Evolutionary conservation across 2,888 invertebrate species (phyloP).

Genomic region (Lepeophtheirus nordmannii): DNA sequence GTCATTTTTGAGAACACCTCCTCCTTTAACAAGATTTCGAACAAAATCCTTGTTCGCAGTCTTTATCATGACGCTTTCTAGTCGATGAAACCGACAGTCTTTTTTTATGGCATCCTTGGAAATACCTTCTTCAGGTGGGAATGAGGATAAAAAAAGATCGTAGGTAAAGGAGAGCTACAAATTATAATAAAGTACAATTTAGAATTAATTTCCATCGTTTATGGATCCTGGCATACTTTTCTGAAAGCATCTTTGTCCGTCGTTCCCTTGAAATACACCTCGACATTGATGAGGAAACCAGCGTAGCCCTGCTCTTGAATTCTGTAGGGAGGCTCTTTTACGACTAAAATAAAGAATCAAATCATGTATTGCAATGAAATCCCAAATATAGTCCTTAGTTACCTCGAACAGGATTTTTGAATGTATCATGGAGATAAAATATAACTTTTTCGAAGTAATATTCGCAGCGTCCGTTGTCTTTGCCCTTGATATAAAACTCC

Average conservation of each 20-base stretch:
- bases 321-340: conserved; percentile 3
- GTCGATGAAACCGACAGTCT: neutral
- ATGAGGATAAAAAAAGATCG: neutral
- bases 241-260: conserved; percentile 1
- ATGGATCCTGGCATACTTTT: neutral
- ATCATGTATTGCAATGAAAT: no score
- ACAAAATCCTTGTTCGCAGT: neutral
- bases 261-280: conserved; percentile 20
- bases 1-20: neutral
- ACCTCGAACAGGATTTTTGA: conserved; percentile 11
- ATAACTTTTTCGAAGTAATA: conserved; percentile 21
- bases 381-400: neutral
- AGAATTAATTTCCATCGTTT: no score
- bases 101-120: neutral
- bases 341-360: conserved; percentile 1
- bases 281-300: conserved; percentile 13
- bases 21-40: neutral
- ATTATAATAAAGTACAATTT: no score
- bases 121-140: neutral
- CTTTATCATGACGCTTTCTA: neutral
- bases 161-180: neutral
- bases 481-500: conserved; percentile 17
- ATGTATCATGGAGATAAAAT: conserved; percentile 16
- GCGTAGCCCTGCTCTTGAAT: conserved; percentile 19
- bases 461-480: neutral